phyloP scores from a whole-genome alignment of 2,888 invertebrate species.

The Phrixothrix hirtus region DNA sequence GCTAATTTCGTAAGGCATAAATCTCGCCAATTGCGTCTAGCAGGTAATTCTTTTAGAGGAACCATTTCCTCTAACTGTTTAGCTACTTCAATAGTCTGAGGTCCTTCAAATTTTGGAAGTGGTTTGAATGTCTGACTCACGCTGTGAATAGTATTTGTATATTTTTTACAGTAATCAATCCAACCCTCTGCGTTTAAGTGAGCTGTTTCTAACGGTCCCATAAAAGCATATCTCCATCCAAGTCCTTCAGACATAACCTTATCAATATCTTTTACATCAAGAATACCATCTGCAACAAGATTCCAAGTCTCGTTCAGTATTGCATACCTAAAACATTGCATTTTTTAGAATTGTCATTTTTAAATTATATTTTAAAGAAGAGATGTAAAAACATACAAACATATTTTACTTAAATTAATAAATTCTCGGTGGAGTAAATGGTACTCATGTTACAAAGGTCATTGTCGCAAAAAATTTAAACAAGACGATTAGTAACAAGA shows the following conservation, averaged over 20 bases:
- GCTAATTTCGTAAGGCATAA: constrained; percentile 79
- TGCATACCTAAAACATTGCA: constrained; percentile 78
- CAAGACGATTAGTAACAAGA: too few species aligned
- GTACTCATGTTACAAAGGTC: too few species aligned
- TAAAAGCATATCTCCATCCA: constrained; percentile 93
- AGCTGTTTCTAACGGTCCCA: constrained; percentile 91
- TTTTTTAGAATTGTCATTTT: too few species aligned
- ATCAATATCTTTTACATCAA: constrained; percentile 87
- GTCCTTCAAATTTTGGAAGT: constrained; percentile 73
- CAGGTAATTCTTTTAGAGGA: constrained; percentile 72
- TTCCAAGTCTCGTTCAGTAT: constrained; percentile 92
- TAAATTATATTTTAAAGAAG: too few species aligned
- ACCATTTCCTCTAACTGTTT: constrained; percentile 74
- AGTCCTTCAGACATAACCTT: constrained; percentile 93
- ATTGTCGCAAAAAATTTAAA: too few species aligned
- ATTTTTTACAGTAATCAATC: constrained; percentile 65
- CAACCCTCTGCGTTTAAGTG: constrained; percentile 93
- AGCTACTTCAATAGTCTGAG: constrained; percentile 67
- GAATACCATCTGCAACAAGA: constrained; percentile 80
- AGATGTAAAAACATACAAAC: too few species aligned
- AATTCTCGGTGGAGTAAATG: too few species aligned
- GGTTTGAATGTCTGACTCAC: constrained; percentile 76
- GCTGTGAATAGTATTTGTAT: constrained; percentile 63
- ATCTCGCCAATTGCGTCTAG: constrained; percentile 82
- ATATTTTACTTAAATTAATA: too few species aligned